phyloP scores from a whole-genome alignment of 2,113 vertebrate species.

The Antechinus stuartii region DNA sequence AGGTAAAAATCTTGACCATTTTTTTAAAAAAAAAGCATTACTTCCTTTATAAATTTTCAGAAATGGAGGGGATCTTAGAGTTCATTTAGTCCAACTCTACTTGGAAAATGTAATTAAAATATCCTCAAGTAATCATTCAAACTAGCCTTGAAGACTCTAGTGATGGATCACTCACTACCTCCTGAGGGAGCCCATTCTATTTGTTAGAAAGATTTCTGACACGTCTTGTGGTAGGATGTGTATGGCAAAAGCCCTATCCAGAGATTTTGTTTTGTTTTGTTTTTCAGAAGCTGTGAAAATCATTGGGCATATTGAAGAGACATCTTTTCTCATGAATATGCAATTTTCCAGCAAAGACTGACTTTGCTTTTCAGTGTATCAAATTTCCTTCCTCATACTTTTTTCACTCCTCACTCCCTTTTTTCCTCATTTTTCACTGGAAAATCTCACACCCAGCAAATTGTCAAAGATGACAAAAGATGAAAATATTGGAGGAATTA shows the following conservation, averaged over 20 bases:
- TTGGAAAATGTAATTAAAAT: neutral
- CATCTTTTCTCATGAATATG: neutral
- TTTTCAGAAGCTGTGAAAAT: neutral
- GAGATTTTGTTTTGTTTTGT: neutral
- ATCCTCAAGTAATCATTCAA: neutral
- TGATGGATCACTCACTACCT: neutral
- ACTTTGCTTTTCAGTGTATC: neutral
- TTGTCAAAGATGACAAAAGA: neutral
- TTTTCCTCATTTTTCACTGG: neutral
- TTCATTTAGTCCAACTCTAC: neutral
- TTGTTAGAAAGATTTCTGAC: neutral
- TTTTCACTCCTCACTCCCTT: neutral
- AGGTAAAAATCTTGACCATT: neutral
- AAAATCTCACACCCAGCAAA: neutral
- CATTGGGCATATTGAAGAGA: neutral
- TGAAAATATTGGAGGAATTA: neutral
- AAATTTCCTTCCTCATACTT: neutral
- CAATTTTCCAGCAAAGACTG: neutral
- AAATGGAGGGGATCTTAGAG: neutral
- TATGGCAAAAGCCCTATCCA: neutral
- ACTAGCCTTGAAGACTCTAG: neutral
- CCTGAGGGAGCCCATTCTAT: neutral
- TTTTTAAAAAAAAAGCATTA: neutral
- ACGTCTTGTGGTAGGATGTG: neutral
- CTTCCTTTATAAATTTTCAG: neutral